Percentiles rank a stretch among this genome's conserved stretches.
These are phyloP conservation scores for Limonius californicus DNA, from an alignment of 1,140 invertebrate species.

Conservation along the genomic window DNA sequence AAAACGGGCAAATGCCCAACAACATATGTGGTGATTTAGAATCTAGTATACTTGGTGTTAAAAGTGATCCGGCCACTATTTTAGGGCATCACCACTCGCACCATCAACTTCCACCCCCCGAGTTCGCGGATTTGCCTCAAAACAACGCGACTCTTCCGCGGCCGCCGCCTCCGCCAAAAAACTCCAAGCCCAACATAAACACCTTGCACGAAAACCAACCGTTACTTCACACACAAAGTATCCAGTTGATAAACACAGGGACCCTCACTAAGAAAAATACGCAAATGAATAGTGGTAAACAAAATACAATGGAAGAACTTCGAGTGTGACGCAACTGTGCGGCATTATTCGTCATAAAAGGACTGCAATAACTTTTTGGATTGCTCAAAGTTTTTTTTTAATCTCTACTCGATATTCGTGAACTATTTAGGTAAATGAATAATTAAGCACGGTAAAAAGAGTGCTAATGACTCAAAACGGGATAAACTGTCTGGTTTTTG, in stretches of 20 bases:
- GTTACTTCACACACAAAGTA: constrained; percentile 58
- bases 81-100: constrained; percentile 65
- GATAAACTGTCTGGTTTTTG: too few relatives aligned
- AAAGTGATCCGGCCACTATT: constrained; percentile 63
- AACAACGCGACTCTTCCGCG: constrained; percentile 63
- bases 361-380: constrained; percentile 8
- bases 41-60: constrained; percentile 60
- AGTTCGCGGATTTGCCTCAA: constrained; percentile 70
- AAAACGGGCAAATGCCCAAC: constrained; percentile 80
- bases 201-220: constrained; percentile 57
- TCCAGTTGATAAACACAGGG: constrained; percentile 64
- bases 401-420: not conserved
- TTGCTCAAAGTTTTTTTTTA: constrained; percentile 16
- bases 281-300: constrained; percentile 58
- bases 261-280: constrained; percentile 66
- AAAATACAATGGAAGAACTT: constrained; percentile 70
- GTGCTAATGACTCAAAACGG: too few relatives aligned
- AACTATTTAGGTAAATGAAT: constrained; percentile 2
- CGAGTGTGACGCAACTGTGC: constrained; percentile 63
- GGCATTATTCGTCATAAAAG: not conserved
- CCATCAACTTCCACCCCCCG: constrained; percentile 72
- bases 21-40: constrained; percentile 77
- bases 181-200: constrained; percentile 59
- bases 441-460: not conserved
- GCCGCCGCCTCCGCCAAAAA: constrained; percentile 71